Conservation (phyloP, 2,113 vertebrate species). For the Oncorhynchus masou region DNA sequence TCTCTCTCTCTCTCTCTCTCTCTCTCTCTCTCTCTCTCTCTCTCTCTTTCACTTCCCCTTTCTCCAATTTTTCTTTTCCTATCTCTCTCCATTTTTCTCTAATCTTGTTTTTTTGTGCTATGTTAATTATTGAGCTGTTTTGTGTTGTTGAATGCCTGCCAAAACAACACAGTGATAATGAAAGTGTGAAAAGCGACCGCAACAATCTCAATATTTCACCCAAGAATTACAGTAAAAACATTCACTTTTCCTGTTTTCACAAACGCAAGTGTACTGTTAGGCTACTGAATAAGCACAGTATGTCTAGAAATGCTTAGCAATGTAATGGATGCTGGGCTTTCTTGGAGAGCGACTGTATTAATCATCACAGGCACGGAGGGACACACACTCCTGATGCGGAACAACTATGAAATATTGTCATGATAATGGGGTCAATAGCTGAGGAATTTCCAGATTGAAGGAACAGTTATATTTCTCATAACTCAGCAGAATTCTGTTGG, state of each 20-base stretch:
- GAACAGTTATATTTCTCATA: conserved; percentile 23
- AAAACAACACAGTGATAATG: conserved; percentile 30
- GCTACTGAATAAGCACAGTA: conserved; percentile 45
- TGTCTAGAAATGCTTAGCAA: conserved; percentile 16
- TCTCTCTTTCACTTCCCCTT: background rate
- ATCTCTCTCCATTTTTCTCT: conserved; percentile 6
- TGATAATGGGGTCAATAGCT: conserved; percentile 48
- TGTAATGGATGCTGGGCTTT: conserved; percentile 40
- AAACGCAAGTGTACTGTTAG: background rate
- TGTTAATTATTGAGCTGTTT: conserved; percentile 70
- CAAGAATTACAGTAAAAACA: conserved; percentile 29
- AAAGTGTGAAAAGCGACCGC: background rate
- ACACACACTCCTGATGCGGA: conserved; percentile 36
- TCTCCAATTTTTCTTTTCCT: conserved; percentile 14
- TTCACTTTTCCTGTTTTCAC: conserved; percentile 19
- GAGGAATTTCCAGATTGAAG: conserved; percentile 44
- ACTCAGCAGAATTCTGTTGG: conserved; percentile 51
- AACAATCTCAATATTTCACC: conserved; percentile 53
- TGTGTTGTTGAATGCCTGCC: conserved; percentile 39
- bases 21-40: conserved; percentile 25
- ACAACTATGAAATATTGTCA: conserved; percentile 50
- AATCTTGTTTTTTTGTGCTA: conserved; percentile 41
- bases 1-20: conserved; percentile 19
- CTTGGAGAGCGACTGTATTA: conserved; percentile 38
- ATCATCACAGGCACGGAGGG: conserved; percentile 47